Evolutionary conservation across 1,140 invertebrate species (phyloP).

Genomic region (Periplaneta americana): DNA sequence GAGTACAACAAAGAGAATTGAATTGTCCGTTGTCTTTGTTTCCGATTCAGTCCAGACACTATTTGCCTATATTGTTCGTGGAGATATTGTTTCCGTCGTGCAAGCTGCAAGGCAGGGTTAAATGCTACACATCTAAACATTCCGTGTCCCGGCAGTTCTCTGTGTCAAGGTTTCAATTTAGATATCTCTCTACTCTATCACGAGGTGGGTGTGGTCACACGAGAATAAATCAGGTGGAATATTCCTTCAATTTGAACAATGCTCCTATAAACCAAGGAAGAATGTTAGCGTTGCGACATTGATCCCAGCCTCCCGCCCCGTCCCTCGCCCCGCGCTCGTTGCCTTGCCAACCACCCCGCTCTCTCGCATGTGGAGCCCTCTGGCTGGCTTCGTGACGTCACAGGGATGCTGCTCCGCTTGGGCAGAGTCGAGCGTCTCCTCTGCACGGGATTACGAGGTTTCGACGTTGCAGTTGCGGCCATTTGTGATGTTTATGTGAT

Average conservation of each 20-base stretch:
- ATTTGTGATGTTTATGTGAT: background rate
- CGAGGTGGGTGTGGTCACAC: background rate
- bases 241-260: too few species aligned
- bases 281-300: background rate
- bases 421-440: background rate
- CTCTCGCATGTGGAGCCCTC: background rate
- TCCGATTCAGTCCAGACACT: too few species aligned
- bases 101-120: too few species aligned
- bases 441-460: constrained; percentile 1
- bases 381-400: background rate
- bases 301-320: background rate
- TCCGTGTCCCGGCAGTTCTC: too few species aligned
- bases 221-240: too few species aligned
- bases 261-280: background rate
- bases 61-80: too few species aligned
- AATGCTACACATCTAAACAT: too few species aligned
- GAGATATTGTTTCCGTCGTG: too few species aligned
- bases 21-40: too few species aligned
- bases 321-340: background rate
- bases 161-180: background rate
- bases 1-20: too few species aligned
- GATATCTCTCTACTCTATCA: background rate
- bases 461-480: background rate
- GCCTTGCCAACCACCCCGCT: background rate
- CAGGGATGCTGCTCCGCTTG: background rate